Conservation (phyloP, 1,140 invertebrate genomes). For the Zaprionus vittiger region DNA sequence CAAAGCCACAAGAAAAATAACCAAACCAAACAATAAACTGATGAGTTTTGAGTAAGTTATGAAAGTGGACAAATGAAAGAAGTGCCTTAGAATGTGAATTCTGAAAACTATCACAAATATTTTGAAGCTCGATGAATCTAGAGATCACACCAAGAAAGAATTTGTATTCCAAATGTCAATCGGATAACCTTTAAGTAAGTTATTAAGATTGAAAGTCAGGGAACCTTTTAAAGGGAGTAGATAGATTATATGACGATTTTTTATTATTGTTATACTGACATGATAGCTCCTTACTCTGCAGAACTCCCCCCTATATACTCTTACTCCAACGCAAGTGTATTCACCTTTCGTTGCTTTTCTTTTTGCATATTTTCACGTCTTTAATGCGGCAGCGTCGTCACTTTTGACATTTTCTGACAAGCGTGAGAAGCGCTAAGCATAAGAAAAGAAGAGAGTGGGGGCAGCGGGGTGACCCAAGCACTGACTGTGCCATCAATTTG, state of each 20-base stretch:
- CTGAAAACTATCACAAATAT: no score
- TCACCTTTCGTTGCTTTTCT: conserved; percentile 13
- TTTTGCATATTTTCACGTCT: conserved; percentile 28
- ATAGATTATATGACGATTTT: no score
- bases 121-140: no score
- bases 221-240: no score
- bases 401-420: conserved; percentile 83
- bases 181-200: not conserved
- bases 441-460: not conserved
- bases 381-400: conserved; percentile 57
- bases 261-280: no score
- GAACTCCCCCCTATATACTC: not conserved
- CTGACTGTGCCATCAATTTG: conserved; percentile 65
- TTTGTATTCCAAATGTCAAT: not conserved
- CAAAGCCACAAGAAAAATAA: not conserved
- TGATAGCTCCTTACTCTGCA: not conserved
- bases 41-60: not conserved
- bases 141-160: no score
- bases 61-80: no score
- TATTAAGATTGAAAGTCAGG: not conserved
- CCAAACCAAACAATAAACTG: not conserved
- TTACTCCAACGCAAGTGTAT: conserved; percentile 4
- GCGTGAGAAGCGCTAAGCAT: conserved; percentile 64
- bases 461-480: conserved; percentile 17
- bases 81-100: no score